These are phyloP conservation scores for Pogona vitticeps DNA, from an alignment of 2,113 vertebrate species.

Conservation along the genomic window DNA sequence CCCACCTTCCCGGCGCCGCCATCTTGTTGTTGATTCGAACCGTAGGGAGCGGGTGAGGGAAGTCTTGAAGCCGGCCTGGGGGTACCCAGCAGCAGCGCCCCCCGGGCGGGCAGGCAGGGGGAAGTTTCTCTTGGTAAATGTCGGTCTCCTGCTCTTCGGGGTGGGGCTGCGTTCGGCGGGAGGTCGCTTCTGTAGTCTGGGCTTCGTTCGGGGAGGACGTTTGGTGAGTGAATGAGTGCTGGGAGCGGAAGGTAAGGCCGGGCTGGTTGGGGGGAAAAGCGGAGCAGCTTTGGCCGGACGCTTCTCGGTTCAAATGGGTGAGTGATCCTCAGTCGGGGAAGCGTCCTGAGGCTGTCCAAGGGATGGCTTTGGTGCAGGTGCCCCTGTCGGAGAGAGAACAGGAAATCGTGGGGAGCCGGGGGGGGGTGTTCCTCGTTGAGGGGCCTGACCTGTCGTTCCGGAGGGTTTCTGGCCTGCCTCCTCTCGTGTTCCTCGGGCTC, in stretches of 20 bases:
- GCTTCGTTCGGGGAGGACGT: background rate
- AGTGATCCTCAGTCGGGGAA: no score
- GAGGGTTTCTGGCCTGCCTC: no score
- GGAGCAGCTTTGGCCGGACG: no score
- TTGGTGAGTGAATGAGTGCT: background rate
- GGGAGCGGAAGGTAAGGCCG: background rate
- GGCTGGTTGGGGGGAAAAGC: background rate
- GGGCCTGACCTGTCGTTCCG: background rate
- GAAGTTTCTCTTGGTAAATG: slow-evolving; percentile 22
- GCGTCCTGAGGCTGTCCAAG: background rate
- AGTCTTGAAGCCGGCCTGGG: slow-evolving; percentile 10
- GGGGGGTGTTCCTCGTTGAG: background rate
- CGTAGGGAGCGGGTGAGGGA: slow-evolving; percentile 45
- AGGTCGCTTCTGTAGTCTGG: no score
- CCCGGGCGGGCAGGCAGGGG: slow-evolving; percentile 52
- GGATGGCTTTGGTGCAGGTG: background rate
- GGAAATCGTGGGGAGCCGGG: background rate
- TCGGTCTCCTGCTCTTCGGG: background rate
- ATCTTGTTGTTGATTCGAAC: slow-evolving; percentile 77
- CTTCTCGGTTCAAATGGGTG: no score
- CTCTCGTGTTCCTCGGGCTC: background rate
- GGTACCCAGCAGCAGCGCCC: slow-evolving; percentile 30
- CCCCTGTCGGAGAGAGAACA: no score
- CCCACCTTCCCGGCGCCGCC: slow-evolving; percentile 57
- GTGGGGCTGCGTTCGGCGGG: background rate